A percentile compares a stretch with the other conserved stretches of the same genome.
Conservation (phyloP, 2,113 vertebrate genomes). For the Misgurnus anguillicaudatus region DNA sequence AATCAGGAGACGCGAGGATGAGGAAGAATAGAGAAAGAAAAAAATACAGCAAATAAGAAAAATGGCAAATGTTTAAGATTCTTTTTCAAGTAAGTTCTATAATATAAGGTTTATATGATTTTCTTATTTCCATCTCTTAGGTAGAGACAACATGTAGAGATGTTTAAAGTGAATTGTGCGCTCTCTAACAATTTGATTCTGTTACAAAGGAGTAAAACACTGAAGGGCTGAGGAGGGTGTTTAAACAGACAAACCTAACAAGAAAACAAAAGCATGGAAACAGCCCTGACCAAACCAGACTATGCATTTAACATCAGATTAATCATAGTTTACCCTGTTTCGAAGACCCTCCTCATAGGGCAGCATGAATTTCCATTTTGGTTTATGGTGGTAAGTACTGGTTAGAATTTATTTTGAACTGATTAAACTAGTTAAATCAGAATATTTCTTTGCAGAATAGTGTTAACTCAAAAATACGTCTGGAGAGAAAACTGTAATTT, state of each 20-base stretch:
- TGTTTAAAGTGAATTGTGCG: conserved; percentile 13
- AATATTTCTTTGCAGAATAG: too few relatives aligned
- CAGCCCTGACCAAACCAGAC: neutral
- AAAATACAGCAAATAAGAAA: conserved; percentile 8
- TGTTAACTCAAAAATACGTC: too few relatives aligned
- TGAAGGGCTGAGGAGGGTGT: neutral
- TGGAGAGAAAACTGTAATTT: too few relatives aligned
- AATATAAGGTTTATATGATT: conserved; percentile 92
- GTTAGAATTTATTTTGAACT: neutral
- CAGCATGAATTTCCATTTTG: neutral
- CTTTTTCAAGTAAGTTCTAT: conserved; percentile 92
- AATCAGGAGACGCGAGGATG: conserved; percentile 69
- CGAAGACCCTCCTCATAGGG: neutral
- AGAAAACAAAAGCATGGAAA: too few relatives aligned
- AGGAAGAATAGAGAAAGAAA: conserved; percentile 51
- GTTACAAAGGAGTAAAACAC: neutral
- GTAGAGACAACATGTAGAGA: too few relatives aligned
- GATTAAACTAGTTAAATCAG: too few relatives aligned
- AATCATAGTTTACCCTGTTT: neutral
- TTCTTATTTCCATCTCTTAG: conserved; percentile 51
- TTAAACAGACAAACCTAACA: neutral
- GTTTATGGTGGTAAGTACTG: neutral
- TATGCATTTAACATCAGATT: neutral
- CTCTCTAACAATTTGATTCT: neutral
- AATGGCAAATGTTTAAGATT: conserved; percentile 85